Conservation (phyloP, 2,113 vertebrate genomes). For the Pygoscelis adeliae region DNA sequence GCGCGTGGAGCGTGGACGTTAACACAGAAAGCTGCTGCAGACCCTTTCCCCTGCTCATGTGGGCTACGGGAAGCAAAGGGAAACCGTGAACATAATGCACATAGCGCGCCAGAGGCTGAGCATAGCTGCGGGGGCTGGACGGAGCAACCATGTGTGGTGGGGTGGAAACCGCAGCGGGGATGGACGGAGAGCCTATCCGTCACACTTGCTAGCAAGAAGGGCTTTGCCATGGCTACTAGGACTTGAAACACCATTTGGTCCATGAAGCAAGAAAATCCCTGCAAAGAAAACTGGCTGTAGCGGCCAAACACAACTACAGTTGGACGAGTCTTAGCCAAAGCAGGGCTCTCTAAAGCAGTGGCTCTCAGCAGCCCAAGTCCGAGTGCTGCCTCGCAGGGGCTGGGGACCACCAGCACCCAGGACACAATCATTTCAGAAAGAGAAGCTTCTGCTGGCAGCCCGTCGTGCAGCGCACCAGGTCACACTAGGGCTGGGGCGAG, state of each 20-base stretch:
- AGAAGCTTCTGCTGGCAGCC: neutral
- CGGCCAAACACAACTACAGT: neutral
- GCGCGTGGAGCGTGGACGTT: accelerated
- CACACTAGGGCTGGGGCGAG: neutral
- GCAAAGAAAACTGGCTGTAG: neutral
- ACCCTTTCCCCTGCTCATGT: neutral
- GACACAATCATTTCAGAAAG: accelerated
- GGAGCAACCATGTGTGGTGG: accelerated
- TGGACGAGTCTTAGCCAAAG: no score
- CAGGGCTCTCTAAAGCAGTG: neutral
- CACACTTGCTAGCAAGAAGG: neutral
- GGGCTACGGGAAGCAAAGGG: neutral
- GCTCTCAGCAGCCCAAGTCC: accelerated
- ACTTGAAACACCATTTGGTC: neutral
- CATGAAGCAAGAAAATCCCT: neutral
- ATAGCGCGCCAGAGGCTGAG: neutral
- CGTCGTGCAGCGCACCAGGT: accelerated
- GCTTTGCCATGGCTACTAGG: neutral
- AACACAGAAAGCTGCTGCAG: neutral
- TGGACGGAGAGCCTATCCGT: neutral
- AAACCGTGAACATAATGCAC: accelerated
- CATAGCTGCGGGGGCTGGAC: accelerated
- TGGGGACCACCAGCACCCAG: neutral
- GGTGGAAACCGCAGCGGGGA: neutral
- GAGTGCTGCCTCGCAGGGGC: accelerated